A percentile compares a stretch with the other conserved stretches of the same genome.
These are phyloP conservation scores for Umimayanthus chanpuru DNA, from an alignment of 92 coral and sea anemone species.

Conservation along the genomic window DNA sequence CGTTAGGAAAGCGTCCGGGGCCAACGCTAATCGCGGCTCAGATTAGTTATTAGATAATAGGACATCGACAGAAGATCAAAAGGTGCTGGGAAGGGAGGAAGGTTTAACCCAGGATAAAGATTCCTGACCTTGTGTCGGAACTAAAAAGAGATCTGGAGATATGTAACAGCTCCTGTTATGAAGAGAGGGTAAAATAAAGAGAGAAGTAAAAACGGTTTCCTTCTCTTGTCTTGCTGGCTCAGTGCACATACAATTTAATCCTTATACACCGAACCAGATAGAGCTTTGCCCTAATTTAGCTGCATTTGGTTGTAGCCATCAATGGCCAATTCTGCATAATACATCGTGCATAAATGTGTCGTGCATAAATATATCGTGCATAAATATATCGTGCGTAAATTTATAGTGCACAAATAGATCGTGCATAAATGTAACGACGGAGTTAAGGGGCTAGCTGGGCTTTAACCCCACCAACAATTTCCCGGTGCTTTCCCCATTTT, in stretches of 20 bases:
- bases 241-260: background rate
- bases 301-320: too few species aligned
- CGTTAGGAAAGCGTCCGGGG: conserved; percentile 37
- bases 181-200: conserved; percentile 32
- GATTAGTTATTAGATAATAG: conserved; percentile 24
- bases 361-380: too few species aligned
- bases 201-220: background rate
- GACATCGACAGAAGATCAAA: conserved; percentile 17
- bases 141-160: conserved; percentile 5
- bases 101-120: conserved; percentile 32
- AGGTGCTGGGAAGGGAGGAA: conserved; percentile 44
- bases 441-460: too few species aligned
- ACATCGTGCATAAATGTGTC: too few species aligned
- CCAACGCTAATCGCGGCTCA: background rate
- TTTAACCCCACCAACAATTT: too few species aligned
- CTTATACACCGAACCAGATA: too few species aligned
- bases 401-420: too few species aligned
- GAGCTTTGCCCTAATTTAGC: too few species aligned
- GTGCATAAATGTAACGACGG: too few species aligned
- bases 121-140: conserved; percentile 15
- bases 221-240: background rate
- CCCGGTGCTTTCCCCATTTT: too few species aligned
- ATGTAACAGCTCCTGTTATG: conserved; percentile 24
- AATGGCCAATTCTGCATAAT: too few species aligned
- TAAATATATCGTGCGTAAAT: too few species aligned